Base-by-base conservation (phyloP, 2,113 vertebrate species). In the Heterochromis multidens region DNA sequence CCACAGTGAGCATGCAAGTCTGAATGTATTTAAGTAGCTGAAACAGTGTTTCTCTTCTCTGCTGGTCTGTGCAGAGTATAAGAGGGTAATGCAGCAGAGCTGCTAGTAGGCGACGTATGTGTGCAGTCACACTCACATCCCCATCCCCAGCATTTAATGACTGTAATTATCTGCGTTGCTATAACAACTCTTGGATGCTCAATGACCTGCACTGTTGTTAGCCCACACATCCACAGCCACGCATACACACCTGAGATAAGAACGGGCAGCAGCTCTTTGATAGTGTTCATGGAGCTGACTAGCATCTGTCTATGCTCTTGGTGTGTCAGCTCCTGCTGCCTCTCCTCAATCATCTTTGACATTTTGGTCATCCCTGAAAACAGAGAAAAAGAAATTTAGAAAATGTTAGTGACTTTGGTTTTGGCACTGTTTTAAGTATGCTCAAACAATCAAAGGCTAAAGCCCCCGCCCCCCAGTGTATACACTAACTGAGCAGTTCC, bases 331-430 rank as follows among this genome's bases (percentile, higher is more conserved):
- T 99, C 99, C 94, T 99, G 98, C 89, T 99, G 99, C 58, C 99
- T 95, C 91, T 99, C 98, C 4, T 99, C 99, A 85, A 99, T 99
- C 98, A 99, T 99, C 95, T 99, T 99, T 43, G 98, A 99, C 98
- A 99, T 99, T 94, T 99, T 99, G 4, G 99, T 99, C 99, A 99
- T 99, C 80, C 98, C 98, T 99, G 88, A 90, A 27, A 76, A 67
- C 3, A 57, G 6, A 59, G 7, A 56, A n/a, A 58, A 25, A 19
- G 35, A 29, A 27, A 88, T 2, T 11, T 7, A 63, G 35, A 21
- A 67, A 46, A 56, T 40, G 1, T 16, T n/a, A 9, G 2, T 79
- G 65, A 72, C 5, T 23, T 70, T 81, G 59, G 7, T 72, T 78
- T 78, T 65, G 25, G 46, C 3, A 43, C 60, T 33, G 61, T 46